Evolutionary conservation across 2,888 invertebrate species (phyloP), one percentile per base, ranked within the genome.

Genomic region (Dioctria rufipes): DNA sequence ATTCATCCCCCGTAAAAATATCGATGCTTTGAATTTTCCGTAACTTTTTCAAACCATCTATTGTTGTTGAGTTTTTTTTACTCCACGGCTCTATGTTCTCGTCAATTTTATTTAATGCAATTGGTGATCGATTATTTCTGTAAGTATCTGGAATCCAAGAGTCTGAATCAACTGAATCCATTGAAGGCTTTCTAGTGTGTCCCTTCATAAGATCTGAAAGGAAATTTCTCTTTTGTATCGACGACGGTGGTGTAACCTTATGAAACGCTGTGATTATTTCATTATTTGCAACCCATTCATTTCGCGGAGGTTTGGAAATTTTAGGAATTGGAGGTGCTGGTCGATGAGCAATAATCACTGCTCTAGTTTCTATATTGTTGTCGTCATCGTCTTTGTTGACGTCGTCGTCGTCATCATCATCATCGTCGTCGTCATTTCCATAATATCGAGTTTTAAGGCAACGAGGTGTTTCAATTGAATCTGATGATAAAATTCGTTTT

Each of bases 21-120:
- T 88, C 88, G 5, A 88, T 86, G 78, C 87, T 88, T 39, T 85
- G 86, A 37, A n/a, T 46, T 71, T 77, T 79, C n/a, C 37, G 8
- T 8, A 66, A 6, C 37, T 8, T 73, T 54, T 73, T 9, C 60
- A 8, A 5, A 3, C 40, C n/a, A 37, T 65, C 80, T 9, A 69
- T 75, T 5, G 65, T 82, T 8, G 82, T 78, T 25, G 25, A 25
- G 0, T 25, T 25, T 25, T 25, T 25, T 25, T 25, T 25, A 9
- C 85, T 83, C 86, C 86, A 86, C 1, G 86, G 84, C 37, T 85
- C 84, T 4, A 83, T 80, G 11, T 78, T 84, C 73, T 86, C 86
- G 3, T 77, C 78, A 4, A 85, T 84, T 54, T 81, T 84, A 51
- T 85, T 84, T 4, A 86, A 78, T 5, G 81, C 84, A n/a, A 71